A percentile compares a stretch with the other conserved stretches of the same genome.
Evolutionary conservation across 2,797 vertebrate species (phyloP).

Genomic region (Enteromius fasciolatus): DNA sequence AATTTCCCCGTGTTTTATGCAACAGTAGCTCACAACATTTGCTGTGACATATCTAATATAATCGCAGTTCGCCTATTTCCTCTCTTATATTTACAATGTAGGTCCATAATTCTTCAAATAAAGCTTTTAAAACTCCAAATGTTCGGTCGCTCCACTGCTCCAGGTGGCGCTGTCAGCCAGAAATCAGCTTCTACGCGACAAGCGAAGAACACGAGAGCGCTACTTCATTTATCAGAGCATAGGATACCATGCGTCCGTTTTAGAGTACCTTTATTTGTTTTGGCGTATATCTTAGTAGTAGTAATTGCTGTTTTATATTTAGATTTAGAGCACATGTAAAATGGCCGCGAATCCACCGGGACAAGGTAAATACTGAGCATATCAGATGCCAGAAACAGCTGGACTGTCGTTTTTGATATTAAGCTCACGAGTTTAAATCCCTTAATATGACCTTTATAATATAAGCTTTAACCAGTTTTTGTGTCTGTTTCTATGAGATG

Average conservation of each 20-base stretch:
- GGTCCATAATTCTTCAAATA: background rate
- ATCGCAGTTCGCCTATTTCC: background rate
- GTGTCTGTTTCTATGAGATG: background rate
- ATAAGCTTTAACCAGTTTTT: background rate
- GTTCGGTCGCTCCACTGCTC: background rate
- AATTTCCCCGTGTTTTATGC: background rate
- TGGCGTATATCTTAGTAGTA: too few species aligned
- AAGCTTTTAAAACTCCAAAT: background rate
- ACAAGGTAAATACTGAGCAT: constrained; percentile 76
- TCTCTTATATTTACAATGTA: background rate
- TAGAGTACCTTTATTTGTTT: background rate
- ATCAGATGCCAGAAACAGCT: background rate
- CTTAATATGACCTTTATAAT: background rate
- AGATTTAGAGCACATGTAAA: background rate
- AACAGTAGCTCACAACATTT: background rate
- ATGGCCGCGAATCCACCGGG: constrained; percentile 90
- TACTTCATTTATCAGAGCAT: background rate
- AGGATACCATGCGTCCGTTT: background rate
- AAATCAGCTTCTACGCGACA: background rate
- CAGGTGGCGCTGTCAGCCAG: background rate
- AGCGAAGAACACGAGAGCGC: background rate
- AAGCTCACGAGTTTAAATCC: background rate
- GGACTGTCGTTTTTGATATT: background rate
- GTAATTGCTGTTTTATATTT: background rate
- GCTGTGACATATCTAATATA: background rate